Conservation (phyloP, 2,888 invertebrate genomes). For the Saturnia pavonia region DNA sequence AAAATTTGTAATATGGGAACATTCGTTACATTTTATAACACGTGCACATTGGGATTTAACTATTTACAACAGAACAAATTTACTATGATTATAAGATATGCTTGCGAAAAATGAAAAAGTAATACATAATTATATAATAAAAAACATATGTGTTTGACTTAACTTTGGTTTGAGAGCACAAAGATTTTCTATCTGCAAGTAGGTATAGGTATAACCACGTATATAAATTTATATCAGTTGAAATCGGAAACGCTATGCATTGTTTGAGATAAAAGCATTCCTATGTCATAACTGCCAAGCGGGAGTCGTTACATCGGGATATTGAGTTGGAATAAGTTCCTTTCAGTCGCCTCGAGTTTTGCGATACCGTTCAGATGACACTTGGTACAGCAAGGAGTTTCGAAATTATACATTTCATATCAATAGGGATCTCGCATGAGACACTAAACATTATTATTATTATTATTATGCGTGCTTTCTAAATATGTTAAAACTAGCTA, state of each 20-base stretch:
- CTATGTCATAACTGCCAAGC: slow-evolving; percentile 55
- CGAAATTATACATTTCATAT: neutral
- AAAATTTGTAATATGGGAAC: too few relatives aligned
- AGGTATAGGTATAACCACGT: neutral
- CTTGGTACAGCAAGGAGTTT: slow-evolving; percentile 3
- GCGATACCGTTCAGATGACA: slow-evolving; percentile 12
- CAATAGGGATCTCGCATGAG: neutral
- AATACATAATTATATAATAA: too few relatives aligned
- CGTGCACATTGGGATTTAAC: too few relatives aligned
- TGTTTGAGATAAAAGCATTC: slow-evolving; percentile 62
- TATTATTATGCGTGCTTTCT: neutral
- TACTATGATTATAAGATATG: too few relatives aligned
- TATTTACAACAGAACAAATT: too few relatives aligned
- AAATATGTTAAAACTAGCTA: neutral
- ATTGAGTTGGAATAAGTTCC: slow-evolving; percentile 39
- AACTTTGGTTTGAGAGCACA: too few relatives aligned
- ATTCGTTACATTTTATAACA: too few relatives aligned
- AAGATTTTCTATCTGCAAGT: too few relatives aligned
- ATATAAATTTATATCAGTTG: slow-evolving; percentile 18
- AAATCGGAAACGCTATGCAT: slow-evolving; percentile 30
- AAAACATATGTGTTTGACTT: too few relatives aligned
- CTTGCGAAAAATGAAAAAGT: too few relatives aligned
- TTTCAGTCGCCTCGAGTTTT: slow-evolving; percentile 10
- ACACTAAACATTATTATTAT: neutral
- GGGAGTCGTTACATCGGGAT: slow-evolving; percentile 42